Percentiles rank a stretch among this genome's conserved stretches.
phyloP scores from a whole-genome alignment of 2,888 invertebrate genomes.

The Drosophila macrospina region DNA sequence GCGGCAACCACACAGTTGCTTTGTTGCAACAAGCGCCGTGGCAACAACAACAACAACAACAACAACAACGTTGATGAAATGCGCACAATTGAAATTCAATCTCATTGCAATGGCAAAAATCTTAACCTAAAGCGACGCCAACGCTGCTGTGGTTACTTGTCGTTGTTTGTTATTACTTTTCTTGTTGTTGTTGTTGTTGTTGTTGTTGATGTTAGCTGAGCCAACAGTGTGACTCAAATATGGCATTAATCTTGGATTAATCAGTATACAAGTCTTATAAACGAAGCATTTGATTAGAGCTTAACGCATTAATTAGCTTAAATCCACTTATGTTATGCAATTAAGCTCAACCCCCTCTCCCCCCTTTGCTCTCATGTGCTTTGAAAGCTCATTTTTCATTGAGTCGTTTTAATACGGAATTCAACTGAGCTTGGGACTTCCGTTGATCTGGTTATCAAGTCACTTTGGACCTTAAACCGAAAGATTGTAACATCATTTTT shows the following conservation, averaged over 20 bases:
- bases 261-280: slow-evolving; percentile 1
- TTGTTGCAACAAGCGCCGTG: slow-evolving; percentile 10
- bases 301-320: background rate
- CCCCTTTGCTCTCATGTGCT: background rate
- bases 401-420: background rate
- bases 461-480: too few relatives aligned
- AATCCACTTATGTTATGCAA: background rate
- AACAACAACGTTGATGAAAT: slow-evolving; percentile 27
- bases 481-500: background rate
- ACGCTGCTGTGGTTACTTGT: slow-evolving; percentile 31
- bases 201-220: slow-evolving; percentile 12
- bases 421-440: background rate
- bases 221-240: slow-evolving; percentile 19
- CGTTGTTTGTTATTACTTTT: slow-evolving; percentile 10
- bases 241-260: slow-evolving; percentile 37
- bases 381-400: slow-evolving; percentile 1
- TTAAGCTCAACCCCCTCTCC: background rate
- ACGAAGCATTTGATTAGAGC: slow-evolving; percentile 4
- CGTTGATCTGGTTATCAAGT: background rate
- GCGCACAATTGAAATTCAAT: slow-evolving; percentile 53
- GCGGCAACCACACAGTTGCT: background rate
- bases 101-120: slow-evolving; percentile 31
- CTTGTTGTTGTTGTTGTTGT: slow-evolving; percentile 15
- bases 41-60: slow-evolving; percentile 19
- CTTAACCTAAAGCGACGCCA: slow-evolving; percentile 34